These are phyloP conservation scores for Ceratina australensis DNA, from an alignment of 1,140 invertebrate genomes.

Conservation along the genomic window DNA sequence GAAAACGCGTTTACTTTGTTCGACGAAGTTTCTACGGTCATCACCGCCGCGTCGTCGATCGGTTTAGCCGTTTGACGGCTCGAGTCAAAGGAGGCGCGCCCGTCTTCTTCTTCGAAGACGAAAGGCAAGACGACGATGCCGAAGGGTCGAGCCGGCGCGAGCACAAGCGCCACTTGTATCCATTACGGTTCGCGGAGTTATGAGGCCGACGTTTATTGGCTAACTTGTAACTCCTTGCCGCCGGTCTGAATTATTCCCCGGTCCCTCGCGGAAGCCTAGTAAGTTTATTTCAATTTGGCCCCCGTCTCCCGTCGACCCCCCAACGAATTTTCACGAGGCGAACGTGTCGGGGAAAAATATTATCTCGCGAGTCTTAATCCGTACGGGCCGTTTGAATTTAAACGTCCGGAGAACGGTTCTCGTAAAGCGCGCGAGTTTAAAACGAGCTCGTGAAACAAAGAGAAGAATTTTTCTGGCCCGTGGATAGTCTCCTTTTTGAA, in stretches of 20 bases:
- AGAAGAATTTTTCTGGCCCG: slow-evolving; percentile 21
- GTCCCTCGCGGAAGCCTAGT: slow-evolving; percentile 63
- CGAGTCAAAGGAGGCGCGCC: background rate
- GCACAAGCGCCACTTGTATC: slow-evolving; percentile 57
- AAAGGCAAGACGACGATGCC: background rate
- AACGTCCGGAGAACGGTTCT: slow-evolving; percentile 31
- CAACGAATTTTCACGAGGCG: slow-evolving; percentile 40
- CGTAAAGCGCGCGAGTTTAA: slow-evolving; percentile 50
- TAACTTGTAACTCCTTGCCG: slow-evolving; percentile 69
- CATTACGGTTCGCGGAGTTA: slow-evolving; percentile 63
- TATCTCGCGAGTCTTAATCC: slow-evolving; percentile 55
- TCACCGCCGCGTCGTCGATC: slow-evolving; percentile 1
- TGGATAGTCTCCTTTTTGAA: background rate
- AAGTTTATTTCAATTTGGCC: slow-evolving; percentile 72
- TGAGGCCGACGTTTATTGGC: slow-evolving; percentile 69
- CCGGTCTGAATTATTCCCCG: slow-evolving; percentile 65
- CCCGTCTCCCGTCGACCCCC: no score
- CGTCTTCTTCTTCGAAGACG: background rate
- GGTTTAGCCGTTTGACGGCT: background rate
- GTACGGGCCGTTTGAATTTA: slow-evolving; percentile 52
- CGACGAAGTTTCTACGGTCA: no score
- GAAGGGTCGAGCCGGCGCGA: slow-evolving; percentile 6
- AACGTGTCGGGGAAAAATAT: slow-evolving; percentile 5
- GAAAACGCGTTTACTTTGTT: background rate
- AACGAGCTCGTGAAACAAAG: slow-evolving; percentile 50